Conservation (phyloP, 2,888 invertebrate species). For the Caenorhabditis sp. region DNA sequence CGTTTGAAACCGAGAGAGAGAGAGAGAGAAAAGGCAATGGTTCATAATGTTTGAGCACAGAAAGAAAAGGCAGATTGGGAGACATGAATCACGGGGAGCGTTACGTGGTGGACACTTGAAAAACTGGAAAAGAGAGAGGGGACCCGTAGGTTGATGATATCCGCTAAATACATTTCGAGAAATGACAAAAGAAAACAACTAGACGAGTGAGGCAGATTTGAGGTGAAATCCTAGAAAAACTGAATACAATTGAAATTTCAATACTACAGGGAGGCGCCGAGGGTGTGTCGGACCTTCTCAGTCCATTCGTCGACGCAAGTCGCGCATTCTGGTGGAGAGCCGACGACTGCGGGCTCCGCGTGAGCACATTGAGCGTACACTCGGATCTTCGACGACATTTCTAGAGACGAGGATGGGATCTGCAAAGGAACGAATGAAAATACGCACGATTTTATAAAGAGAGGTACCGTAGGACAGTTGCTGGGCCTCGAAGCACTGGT, state of each 20-base stretch:
- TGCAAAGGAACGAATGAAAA: constrained; percentile 2
- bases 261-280: constrained; percentile 39
- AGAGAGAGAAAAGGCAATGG: constrained; percentile 9
- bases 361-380: constrained; percentile 65
- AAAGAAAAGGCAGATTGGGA: not conserved
- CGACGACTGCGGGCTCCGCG: constrained; percentile 58
- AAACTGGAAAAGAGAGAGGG: not conserved
- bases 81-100: constrained; percentile 13
- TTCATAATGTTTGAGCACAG: constrained; percentile 27
- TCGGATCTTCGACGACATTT: constrained; percentile 52
- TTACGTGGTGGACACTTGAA: too few relatives aligned
- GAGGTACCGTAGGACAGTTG: constrained; percentile 44
- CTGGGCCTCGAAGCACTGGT: constrained; percentile 46
- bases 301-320: constrained; percentile 64
- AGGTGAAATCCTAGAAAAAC: constrained; percentile 5
- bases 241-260: not conserved
- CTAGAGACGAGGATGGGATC: constrained; percentile 57
- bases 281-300: constrained; percentile 58
- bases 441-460: not conserved
- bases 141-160: constrained; percentile 28
- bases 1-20: constrained; percentile 37
- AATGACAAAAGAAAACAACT: not conserved
- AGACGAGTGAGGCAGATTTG: not conserved
- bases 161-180: constrained; percentile 1
- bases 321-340: constrained; percentile 54